phyloP scores from a whole-genome alignment of 1,140 invertebrate species.

The Belonocnema kinseyi region DNA sequence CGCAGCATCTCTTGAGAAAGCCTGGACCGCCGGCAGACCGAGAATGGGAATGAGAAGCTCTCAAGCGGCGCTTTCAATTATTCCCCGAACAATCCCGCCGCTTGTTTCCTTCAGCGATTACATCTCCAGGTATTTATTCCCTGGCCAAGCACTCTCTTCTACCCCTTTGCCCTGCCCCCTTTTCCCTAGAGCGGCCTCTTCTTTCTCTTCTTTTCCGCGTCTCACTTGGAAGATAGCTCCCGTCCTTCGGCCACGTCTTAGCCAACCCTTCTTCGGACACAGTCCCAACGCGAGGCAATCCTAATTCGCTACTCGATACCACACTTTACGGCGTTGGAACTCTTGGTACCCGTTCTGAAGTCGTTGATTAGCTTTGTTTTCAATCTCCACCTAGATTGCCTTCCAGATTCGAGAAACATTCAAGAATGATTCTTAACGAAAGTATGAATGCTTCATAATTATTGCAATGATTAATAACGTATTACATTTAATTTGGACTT shows the following conservation, averaged over 20 bases:
- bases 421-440: too few relatives aligned
- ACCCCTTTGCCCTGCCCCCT: conserved; percentile 30
- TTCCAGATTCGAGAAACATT: too few relatives aligned
- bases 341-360: not conserved
- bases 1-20: conserved; percentile 46
- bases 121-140: conserved; percentile 75
- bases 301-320: conserved; percentile 31
- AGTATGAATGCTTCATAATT: too few relatives aligned
- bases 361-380: too few relatives aligned
- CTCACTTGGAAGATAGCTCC: conserved; percentile 26
- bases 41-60: conserved; percentile 71
- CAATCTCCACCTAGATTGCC: too few relatives aligned
- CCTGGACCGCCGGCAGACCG: conserved; percentile 51
- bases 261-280: conserved; percentile 8
- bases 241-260: conserved; percentile 1
- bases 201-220: conserved; percentile 33
- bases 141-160: conserved; percentile 48
- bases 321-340: conserved; percentile 2
- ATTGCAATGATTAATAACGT: too few relatives aligned
- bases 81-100: conserved; percentile 75
- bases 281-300: conserved; percentile 12
- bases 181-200: conserved; percentile 33
- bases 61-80: conserved; percentile 76
- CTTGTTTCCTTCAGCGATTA: conserved; percentile 76
- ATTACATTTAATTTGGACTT: too few relatives aligned